Percentiles rank a stretch among this genome's conserved stretches.
Evolutionary conservation across 2,113 vertebrate species (phyloP).

Genomic region (Micromys minutus): DNA sequence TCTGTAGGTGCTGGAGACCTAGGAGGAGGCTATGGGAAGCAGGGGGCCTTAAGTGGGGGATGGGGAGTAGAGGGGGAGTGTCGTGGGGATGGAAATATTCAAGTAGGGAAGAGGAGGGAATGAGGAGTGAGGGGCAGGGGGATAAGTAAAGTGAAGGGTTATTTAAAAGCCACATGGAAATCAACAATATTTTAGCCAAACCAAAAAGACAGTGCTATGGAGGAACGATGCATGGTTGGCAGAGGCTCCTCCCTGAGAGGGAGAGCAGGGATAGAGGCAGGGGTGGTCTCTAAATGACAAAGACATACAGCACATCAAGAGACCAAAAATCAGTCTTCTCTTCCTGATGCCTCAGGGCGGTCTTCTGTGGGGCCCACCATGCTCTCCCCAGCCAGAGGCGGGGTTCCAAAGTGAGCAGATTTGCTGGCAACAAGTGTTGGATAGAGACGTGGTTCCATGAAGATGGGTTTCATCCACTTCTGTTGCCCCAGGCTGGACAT

Average conservation of each 20-base stretch:
- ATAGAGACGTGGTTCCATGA: not conserved
- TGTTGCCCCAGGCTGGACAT: not conserved
- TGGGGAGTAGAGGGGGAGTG: not conserved
- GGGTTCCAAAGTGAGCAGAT: constrained; percentile 5
- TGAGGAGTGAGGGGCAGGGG: too few relatives aligned
- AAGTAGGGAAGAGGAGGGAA: not conserved
- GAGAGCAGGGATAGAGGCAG: not conserved
- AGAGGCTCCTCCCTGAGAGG: not conserved
- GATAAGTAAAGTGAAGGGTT: not conserved
- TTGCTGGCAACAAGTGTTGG: not conserved
- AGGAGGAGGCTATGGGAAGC: not conserved
- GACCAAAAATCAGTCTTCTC: not conserved
- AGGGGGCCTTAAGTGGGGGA: not conserved
- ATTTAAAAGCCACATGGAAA: not conserved
- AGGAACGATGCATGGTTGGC: not conserved
- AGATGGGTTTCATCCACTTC: not conserved
- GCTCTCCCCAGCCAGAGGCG: not conserved
- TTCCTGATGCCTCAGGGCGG: not conserved
- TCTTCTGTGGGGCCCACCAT: not conserved
- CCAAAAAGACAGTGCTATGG: not conserved
- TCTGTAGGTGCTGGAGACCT: not conserved
- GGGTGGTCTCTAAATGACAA: not conserved
- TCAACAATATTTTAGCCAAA: not conserved
- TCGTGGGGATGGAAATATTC: not conserved
- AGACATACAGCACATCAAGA: not conserved